Conservation (phyloP, 2,888 invertebrate genomes). For the Sinhomidia bicolor region DNA sequence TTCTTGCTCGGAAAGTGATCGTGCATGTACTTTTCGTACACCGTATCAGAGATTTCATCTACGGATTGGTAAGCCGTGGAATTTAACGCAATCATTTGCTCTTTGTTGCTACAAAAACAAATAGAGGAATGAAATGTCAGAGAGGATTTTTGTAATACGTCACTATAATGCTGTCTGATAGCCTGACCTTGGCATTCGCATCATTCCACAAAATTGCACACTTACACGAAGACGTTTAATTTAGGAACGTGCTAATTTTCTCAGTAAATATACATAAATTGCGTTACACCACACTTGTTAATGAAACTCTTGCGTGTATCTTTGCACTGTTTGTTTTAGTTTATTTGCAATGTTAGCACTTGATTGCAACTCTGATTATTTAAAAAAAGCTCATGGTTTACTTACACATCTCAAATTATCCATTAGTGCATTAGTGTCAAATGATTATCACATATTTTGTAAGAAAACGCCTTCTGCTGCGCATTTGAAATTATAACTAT, state of each 20-base stretch:
- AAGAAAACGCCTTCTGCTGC: no score
- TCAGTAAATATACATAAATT: background rate
- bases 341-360: background rate
- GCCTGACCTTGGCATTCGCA: background rate
- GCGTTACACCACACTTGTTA: background rate
- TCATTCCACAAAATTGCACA: background rate
- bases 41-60: conserved; percentile 83
- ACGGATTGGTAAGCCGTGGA: conserved; percentile 81
- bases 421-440: background rate
- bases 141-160: no score
- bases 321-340: background rate
- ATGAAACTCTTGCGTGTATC: no score
- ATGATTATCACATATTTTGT: background rate
- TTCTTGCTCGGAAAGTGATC: conserved; percentile 66
- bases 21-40: conserved; percentile 82
- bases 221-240: background rate
- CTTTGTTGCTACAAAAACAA: conserved; percentile 83
- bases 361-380: background rate
- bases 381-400: background rate
- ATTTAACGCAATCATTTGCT: conserved; percentile 81
- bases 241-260: background rate
- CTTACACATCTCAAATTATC: background rate
- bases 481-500: no score
- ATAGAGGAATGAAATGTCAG: no score
- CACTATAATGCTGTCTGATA: no score